Evolutionary conservation across 1,140 invertebrate genomes (phyloP), one percentile per base, ranked within the genome.

Genomic region (Eumeta japonica): DNA sequence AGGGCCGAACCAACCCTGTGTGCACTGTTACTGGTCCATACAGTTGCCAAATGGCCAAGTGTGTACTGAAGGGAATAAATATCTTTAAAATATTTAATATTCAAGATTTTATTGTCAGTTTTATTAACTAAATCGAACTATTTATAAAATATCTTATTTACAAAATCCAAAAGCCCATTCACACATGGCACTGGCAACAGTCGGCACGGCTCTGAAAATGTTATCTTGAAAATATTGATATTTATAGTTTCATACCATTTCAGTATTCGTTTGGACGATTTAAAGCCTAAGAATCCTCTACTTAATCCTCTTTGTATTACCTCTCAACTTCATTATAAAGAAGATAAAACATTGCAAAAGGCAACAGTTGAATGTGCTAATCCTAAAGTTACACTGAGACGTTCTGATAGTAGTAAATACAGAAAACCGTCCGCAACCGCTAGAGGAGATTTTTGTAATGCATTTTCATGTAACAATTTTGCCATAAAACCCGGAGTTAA

Each of bases 281-380:
- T 81, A 52, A 84, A 83, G 72, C 60, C 75, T 34, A 66, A 63
- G 15, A 80, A 85, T 62, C 76, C 77, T 16, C 62, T 77, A 39
- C 54, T 85, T 41, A 72, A 78, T 36, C 76, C 80, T 35, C 67
- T 90, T 35, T 76, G 84, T 46, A 81, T 90, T 43, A 79, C 81
- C 29, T 81, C 85, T 1, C 82, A 85, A 54, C 64, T 90, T 16
- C 85, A 90, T 50, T 86, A 85, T 46, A 87, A 89, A 58, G 83
- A 92, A 57, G 88, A 92, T 56, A 88, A 85, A 52, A 85, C 82
- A 37, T 59, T 90, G 3, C 81, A 80, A 38, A 81, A 81, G 38
- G 85, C 83, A 1, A 81, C 79, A 28, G 80, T 84, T 13, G 82
- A 79, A 16, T 84, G 78, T 52, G 79, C 70, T 55, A 81, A 77